Evolutionary conservation across 2,888 invertebrate species (phyloP).

Genomic region (Limenitis arthemis): DNA sequence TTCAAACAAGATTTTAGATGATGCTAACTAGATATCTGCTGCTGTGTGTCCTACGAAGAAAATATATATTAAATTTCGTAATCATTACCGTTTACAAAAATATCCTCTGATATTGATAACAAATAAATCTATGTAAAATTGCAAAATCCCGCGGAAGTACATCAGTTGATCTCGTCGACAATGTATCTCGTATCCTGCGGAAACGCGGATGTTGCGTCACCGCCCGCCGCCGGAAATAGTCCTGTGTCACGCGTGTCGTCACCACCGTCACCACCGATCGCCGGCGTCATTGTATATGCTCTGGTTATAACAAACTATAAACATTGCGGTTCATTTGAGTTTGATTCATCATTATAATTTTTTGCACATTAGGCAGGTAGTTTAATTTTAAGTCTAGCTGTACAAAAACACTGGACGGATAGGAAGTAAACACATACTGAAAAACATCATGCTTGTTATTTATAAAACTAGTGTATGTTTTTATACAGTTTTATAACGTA

Average conservation of each 20-base stretch:
- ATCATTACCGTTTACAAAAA: neutral
- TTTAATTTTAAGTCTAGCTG: neutral
- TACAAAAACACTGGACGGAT: neutral
- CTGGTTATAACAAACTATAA: neutral
- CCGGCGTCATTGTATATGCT: slow-evolving; percentile 18
- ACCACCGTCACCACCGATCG: slow-evolving; percentile 23
- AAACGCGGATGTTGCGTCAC: slow-evolving; percentile 66
- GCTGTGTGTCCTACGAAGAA: too few species aligned
- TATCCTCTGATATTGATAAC: neutral
- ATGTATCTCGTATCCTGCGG: slow-evolving; percentile 64
- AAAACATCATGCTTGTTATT: too few species aligned
- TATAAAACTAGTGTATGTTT: too few species aligned
- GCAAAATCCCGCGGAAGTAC: slow-evolving; percentile 49
- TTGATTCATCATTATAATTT: neutral
- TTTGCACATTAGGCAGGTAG: neutral
- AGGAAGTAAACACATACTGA: too few species aligned
- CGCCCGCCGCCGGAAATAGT: slow-evolving; percentile 64
- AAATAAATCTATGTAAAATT: slow-evolving; percentile 27
- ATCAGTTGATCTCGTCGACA: slow-evolving; percentile 50
- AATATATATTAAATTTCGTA: neutral
- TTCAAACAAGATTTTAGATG: too few species aligned
- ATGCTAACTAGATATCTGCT: too few species aligned
- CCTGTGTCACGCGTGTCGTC: slow-evolving; percentile 55
- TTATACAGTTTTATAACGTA: too few species aligned
- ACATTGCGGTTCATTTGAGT: neutral